Evolutionary conservation across 2,888 invertebrate species (phyloP).

Genomic region (Serrognathus titanus): DNA sequence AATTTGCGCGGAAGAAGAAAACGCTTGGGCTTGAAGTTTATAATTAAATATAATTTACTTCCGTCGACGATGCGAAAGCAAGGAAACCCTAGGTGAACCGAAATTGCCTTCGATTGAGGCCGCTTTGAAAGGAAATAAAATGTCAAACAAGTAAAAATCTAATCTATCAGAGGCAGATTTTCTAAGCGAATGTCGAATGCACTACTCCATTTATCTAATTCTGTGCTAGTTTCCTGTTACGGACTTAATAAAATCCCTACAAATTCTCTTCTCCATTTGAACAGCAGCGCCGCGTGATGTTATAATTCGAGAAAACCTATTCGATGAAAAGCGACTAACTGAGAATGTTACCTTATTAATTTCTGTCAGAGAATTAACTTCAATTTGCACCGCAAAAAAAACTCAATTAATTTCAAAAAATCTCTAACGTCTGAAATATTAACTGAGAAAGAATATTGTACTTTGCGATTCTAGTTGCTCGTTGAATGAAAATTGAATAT

Average conservation of each 20-base stretch:
- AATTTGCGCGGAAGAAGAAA: not conserved
- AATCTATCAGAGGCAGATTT: conserved; percentile 29
- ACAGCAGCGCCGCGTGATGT: no score
- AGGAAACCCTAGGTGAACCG: conserved; percentile 17
- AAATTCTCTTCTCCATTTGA: not conserved
- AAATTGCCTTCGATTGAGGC: conserved; percentile 28
- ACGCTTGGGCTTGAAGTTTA: not conserved
- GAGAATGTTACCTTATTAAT: no score
- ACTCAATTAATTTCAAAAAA: no score
- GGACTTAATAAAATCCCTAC: not conserved
- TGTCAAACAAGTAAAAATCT: conserved; percentile 32
- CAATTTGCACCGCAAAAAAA: no score
- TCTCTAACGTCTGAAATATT: no score
- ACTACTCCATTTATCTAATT: conserved; percentile 19
- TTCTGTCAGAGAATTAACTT: no score
- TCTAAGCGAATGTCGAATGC: conserved; percentile 23
- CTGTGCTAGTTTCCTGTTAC: conserved; percentile 8
- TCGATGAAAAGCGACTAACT: no score
- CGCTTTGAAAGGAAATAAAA: conserved; percentile 29
- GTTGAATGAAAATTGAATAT: not conserved
- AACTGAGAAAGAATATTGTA: no score
- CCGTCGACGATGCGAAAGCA: not conserved
- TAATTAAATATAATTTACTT: not conserved
- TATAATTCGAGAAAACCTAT: no score
- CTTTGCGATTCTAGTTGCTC: no score